Percentiles rank a stretch among this genome's conserved stretches.
Evolutionary conservation across 2,888 invertebrate genomes (phyloP).

Genomic region (Cephus pygmeus): DNA sequence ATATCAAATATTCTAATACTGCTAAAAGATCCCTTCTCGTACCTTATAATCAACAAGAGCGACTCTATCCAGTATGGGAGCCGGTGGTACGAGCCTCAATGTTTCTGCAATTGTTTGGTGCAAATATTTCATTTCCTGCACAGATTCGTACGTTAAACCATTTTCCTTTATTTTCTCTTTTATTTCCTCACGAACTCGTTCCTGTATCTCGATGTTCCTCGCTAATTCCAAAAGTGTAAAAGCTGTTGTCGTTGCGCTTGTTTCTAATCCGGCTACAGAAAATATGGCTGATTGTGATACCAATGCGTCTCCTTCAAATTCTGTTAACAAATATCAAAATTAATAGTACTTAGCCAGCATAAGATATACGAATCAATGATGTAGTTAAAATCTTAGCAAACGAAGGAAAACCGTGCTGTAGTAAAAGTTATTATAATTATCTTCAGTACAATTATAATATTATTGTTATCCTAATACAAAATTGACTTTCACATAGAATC

Average conservation of each 20-base stretch:
- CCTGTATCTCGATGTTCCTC: constrained; percentile 46
- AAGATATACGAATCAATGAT: too few species aligned
- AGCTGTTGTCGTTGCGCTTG: constrained; percentile 44
- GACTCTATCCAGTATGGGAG: constrained; percentile 50
- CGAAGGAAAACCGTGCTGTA: neutral
- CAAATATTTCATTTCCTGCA: constrained; percentile 50
- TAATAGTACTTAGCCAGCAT: neutral
- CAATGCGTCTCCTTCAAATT: constrained; percentile 46
- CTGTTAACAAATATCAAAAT: constrained; percentile 26
- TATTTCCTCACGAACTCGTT: constrained; percentile 41
- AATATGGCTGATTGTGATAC: constrained; percentile 52
- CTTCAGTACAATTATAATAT: neutral
- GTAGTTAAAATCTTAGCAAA: neutral
- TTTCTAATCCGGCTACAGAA: constrained; percentile 52
- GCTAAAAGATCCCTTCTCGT: too few species aligned
- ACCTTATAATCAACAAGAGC: constrained; percentile 48
- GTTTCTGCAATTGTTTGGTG: constrained; percentile 50
- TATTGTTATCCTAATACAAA: neutral
- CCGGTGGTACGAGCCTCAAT: constrained; percentile 51
- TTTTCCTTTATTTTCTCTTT: constrained; percentile 26
- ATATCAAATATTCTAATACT: too few species aligned
- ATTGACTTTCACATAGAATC: neutral
- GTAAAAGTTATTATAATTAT: neutral
- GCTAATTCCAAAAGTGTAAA: constrained; percentile 49
- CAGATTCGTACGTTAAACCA: constrained; percentile 45